These are phyloP conservation scores for Ara ararauna DNA, from an alignment of 2,797 vertebrate species.

Conservation along the genomic window DNA sequence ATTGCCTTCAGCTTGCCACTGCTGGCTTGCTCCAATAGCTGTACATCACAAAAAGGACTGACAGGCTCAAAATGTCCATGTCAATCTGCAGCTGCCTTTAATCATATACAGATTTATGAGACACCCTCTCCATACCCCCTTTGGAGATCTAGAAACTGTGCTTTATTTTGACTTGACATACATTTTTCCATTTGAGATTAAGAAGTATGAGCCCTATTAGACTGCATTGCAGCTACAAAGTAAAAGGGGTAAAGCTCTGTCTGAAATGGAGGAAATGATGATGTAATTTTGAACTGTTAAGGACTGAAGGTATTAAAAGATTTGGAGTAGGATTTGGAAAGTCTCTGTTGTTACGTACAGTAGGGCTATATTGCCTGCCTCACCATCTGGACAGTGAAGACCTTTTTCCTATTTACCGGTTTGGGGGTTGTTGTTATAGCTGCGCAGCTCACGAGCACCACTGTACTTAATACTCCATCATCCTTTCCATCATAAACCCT, in stretches of 20 bases:
- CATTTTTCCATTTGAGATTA: constrained; percentile 66
- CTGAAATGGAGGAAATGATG: constrained; percentile 64
- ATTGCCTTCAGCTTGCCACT: neutral
- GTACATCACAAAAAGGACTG: neutral
- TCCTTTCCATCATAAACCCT: constrained; percentile 53
- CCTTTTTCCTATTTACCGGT: neutral
- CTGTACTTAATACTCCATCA: constrained; percentile 16
- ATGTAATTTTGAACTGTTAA: constrained; percentile 60
- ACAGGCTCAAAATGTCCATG: neutral
- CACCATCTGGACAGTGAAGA: constrained; percentile 42
- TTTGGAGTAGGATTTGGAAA: constrained; percentile 74
- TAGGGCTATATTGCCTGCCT: constrained; percentile 22
- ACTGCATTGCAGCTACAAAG: neutral
- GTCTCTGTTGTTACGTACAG: constrained; percentile 50
- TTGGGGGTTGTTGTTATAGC: constrained; percentile 5
- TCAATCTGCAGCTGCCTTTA: constrained; percentile 47
- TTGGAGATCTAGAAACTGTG: constrained; percentile 43
- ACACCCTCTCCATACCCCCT: neutral
- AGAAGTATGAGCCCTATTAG: constrained; percentile 34
- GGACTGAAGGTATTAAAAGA: constrained; percentile 70
- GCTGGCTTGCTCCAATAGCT: neutral
- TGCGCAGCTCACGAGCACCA: neutral
- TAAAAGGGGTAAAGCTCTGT: constrained; percentile 43
- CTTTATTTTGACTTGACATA: constrained; percentile 63
- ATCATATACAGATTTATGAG: constrained; percentile 52